phyloP scores from a whole-genome alignment of 2,888 invertebrate species.

The Drosophila pegasa region DNA sequence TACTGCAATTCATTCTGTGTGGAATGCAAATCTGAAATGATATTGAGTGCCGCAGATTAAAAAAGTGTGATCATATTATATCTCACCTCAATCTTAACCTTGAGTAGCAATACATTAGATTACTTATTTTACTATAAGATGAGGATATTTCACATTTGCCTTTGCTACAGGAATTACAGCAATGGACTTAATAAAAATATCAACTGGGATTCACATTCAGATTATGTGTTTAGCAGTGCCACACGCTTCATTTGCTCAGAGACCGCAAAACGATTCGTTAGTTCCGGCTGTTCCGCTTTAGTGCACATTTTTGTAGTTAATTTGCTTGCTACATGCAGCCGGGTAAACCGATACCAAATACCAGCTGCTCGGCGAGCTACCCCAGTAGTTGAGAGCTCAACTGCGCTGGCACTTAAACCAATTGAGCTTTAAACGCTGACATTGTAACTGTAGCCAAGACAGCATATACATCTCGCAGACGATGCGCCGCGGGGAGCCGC shows the following conservation, averaged over 20 bases:
- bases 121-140: no score
- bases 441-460: constrained; percentile 44
- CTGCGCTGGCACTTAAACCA: constrained; percentile 68
- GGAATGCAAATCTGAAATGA: neutral
- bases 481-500: constrained; percentile 24
- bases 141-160: no score
- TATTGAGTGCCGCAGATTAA: no score
- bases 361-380: constrained; percentile 17
- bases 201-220: neutral
- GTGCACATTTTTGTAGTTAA: constrained; percentile 54
- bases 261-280: constrained; percentile 24
- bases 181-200: neutral
- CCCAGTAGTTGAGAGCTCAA: constrained; percentile 37
- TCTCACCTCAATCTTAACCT: no score
- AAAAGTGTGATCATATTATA: no score
- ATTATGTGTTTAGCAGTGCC: constrained; percentile 27
- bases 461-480: constrained; percentile 12
- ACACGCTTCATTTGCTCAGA: constrained; percentile 45
- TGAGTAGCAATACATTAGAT: no score
- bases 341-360: constrained; percentile 19
- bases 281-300: constrained; percentile 28
- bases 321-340: constrained; percentile 37
- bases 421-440: constrained; percentile 75
- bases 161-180: no score
- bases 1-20: neutral